Evolutionary conservation across 2,113 vertebrate genomes (phyloP).

Genomic region (Typhlomys cinereus): DNA sequence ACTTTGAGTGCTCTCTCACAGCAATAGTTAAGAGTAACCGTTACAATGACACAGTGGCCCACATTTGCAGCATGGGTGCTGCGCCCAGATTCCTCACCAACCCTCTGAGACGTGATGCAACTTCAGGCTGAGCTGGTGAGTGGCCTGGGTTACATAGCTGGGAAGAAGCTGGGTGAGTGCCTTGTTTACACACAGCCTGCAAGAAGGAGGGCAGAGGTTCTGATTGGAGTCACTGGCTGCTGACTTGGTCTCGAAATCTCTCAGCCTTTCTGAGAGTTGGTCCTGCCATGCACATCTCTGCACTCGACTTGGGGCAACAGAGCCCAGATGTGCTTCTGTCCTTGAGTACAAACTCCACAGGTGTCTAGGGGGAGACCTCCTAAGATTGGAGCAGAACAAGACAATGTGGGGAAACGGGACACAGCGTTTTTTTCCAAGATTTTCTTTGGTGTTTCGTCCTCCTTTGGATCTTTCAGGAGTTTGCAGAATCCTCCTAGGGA

Average conservation of each 20-base stretch:
- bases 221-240: rapidly evolving
- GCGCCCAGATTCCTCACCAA: too few species aligned
- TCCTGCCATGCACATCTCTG: not conserved
- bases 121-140: not conserved
- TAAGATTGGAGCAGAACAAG: not conserved
- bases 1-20: too few species aligned
- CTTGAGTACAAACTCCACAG: rapidly evolving
- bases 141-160: not conserved
- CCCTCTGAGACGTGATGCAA: not conserved
- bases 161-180: too few species aligned
- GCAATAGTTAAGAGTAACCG: too few species aligned
- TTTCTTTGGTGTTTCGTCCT: not conserved
- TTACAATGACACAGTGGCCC: rapidly evolving
- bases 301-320: not conserved
- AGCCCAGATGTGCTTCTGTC: not conserved
- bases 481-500: not conserved
- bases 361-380: not conserved
- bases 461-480: not conserved
- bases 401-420: not conserved
- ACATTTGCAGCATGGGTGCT: too few species aligned
- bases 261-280: not conserved
- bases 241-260: not conserved
- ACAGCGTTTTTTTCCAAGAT: not conserved
- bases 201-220: not conserved
- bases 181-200: not conserved